Conservation (phyloP, 2,797 vertebrate genomes). For the Lateolabrax maculatus region DNA sequence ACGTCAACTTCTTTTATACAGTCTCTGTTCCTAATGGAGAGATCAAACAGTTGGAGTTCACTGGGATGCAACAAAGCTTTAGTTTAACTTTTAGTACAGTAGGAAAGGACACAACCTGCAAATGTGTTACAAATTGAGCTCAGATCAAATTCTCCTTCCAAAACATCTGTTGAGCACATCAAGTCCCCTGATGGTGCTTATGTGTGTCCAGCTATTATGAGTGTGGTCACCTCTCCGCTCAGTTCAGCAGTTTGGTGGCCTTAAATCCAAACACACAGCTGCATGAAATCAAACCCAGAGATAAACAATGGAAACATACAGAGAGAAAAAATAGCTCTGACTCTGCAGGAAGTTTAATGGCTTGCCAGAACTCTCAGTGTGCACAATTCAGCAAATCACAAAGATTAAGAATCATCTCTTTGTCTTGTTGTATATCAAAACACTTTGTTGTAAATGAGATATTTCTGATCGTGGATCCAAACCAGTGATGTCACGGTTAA, state of each 20-base stretch:
- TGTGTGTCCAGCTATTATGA: conserved; percentile 16
- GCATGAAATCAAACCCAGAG: conserved; percentile 36
- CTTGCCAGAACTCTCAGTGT: conserved; percentile 8
- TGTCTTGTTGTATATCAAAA: not conserved
- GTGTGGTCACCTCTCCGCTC: conserved; percentile 13
- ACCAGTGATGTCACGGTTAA: not conserved
- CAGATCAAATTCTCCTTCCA: conserved; percentile 8
- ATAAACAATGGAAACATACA: conserved; percentile 59
- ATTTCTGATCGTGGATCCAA: not conserved
- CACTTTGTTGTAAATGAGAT: not conserved
- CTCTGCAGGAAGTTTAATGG: conserved; percentile 10
- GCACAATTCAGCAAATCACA: conserved; percentile 10
- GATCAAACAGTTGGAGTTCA: too few species aligned
- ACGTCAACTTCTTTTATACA: too few species aligned
- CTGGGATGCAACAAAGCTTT: not conserved
- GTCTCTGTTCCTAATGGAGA: too few species aligned
- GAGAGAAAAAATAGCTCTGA: not conserved
- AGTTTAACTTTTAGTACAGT: not conserved
- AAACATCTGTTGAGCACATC: conserved; percentile 41
- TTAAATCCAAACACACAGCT: conserved; percentile 47
- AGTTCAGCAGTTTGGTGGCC: conserved; percentile 33
- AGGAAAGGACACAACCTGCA: conserved; percentile 17
- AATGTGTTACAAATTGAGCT: conserved; percentile 17
- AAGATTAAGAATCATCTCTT: not conserved
- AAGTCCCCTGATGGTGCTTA: conserved; percentile 29